Evolutionary conservation across 2,888 invertebrate species (phyloP), one percentile per base, ranked within the genome.

Genomic region (Hydrotaea diabolus): DNA sequence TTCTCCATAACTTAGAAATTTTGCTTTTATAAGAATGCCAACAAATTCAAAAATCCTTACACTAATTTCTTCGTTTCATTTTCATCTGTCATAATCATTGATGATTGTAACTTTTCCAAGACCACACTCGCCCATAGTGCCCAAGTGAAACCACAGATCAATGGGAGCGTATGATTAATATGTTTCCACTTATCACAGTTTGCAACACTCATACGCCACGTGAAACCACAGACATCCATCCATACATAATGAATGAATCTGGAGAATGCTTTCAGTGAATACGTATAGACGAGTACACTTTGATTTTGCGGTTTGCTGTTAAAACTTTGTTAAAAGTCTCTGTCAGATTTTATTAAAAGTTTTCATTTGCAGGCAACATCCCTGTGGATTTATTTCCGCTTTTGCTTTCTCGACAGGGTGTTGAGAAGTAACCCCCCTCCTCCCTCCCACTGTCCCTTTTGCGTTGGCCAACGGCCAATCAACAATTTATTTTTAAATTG

Each of bases 401-500:
- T 31, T 62, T 39, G 9, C 31, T 26, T 59, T 2, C 59, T 31
- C 31, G 31, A 31, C 31, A 31, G 31, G 31, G 3, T 2, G 31
- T 31, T 31, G 31, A 31, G 31, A 57, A 5, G 7, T 57, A 23
- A 15, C 3, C 57, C 13, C 4, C 21, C 2, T 57, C 11, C 11
- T 2, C 15, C 53, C n/a, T n/a, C 53, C 21, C 55, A 3, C 55
- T 55, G 13, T n/a, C n/a, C 7, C 53, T 23, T 19, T 5, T 21
- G 19, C 55, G 7, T 19, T 66, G 66, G 39, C 39, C 39, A 39
- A 21, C 31, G 4, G 66, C 15, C 62, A 71, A 72, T 79, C 39
- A 72, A 79, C 55, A 76, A 64, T 79, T 79, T 57, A 55, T 78
- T 78, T 39, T 21, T 76, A 36, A 66, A 64, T n/a, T 43, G 19